Conservation (phyloP, 2,888 invertebrate species). For the Ochlodes sylvanus region DNA sequence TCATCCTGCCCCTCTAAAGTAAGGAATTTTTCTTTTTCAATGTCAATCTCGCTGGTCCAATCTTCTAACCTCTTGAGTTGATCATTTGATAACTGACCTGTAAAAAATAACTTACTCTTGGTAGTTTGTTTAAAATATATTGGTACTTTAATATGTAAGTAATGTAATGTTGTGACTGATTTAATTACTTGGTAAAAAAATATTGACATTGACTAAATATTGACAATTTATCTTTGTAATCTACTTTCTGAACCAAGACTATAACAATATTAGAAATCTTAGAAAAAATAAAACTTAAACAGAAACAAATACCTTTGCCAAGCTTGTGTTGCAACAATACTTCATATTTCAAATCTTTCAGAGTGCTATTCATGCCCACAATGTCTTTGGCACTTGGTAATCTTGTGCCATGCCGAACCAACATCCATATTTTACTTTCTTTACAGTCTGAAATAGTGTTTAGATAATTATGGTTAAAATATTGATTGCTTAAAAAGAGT, state of each 20-base stretch:
- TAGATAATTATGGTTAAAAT: neutral
- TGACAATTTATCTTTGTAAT: too few relatives aligned
- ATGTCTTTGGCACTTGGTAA: slow-evolving; percentile 87
- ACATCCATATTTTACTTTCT: slow-evolving; percentile 89
- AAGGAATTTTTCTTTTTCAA: slow-evolving; percentile 85
- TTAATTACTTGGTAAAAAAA: too few relatives aligned
- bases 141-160: too few relatives aligned
- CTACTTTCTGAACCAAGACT: too few relatives aligned
- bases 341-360: slow-evolving; percentile 81
- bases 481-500: too few relatives aligned
- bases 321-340: slow-evolving; percentile 79
- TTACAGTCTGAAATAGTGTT: slow-evolving; percentile 82
- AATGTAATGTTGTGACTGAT: too few relatives aligned
- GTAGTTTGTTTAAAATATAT: neutral
- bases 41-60: slow-evolving; percentile 85
- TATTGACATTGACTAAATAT: too few relatives aligned
- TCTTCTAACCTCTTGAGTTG: slow-evolving; percentile 76
- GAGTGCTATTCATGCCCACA: slow-evolving; percentile 73
- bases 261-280: too few relatives aligned
- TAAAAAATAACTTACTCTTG: slow-evolving; percentile 17
- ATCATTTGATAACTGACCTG: slow-evolving; percentile 68
- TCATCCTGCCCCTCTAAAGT: slow-evolving; percentile 91
- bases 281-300: too few relatives aligned
- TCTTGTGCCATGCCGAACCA: slow-evolving; percentile 92
- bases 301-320: slow-evolving; percentile 71